These are phyloP conservation scores for Musca domestica DNA, from an alignment of 1,140 invertebrate species.

Conservation along the genomic window DNA sequence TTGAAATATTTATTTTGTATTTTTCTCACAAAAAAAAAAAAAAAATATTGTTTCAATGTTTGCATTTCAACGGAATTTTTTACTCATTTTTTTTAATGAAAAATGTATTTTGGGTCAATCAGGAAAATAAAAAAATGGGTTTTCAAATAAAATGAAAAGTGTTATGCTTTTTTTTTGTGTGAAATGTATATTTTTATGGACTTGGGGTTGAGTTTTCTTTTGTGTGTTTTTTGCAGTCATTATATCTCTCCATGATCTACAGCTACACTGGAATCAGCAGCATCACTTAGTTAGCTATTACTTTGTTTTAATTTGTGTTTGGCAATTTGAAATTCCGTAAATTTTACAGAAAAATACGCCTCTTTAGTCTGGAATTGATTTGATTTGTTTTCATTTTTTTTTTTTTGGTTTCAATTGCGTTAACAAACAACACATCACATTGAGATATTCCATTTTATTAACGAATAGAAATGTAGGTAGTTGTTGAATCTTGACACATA, in stretches of 20 bases:
- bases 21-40: not conserved
- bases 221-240: slow-evolving; percentile 28
- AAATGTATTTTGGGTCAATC: too few relatives aligned
- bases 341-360: too few relatives aligned
- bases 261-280: slow-evolving; percentile 5
- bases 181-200: not conserved
- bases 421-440: slow-evolving; percentile 21
- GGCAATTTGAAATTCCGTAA: too few relatives aligned
- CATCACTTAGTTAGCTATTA: slow-evolving; percentile 10
- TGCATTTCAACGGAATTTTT: slow-evolving; percentile 6
- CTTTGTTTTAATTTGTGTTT: not conserved
- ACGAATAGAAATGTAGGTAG: too few relatives aligned
- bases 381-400: too few relatives aligned
- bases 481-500: not conserved
- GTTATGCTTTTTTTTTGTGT: too few relatives aligned
- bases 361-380: not conserved
- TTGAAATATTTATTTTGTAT: not conserved
- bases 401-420: slow-evolving; percentile 2
- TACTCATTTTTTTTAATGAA: not conserved
- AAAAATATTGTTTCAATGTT: not conserved
- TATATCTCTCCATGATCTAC: slow-evolving; percentile 31
- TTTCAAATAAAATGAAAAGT: not conserved
- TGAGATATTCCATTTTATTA: slow-evolving; percentile 19
- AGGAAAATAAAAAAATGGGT: not conserved
- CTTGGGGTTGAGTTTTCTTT: slow-evolving; percentile 3